phyloP scores from a whole-genome alignment of 2,888 invertebrate species.

The Maniola hyperantus region DNA sequence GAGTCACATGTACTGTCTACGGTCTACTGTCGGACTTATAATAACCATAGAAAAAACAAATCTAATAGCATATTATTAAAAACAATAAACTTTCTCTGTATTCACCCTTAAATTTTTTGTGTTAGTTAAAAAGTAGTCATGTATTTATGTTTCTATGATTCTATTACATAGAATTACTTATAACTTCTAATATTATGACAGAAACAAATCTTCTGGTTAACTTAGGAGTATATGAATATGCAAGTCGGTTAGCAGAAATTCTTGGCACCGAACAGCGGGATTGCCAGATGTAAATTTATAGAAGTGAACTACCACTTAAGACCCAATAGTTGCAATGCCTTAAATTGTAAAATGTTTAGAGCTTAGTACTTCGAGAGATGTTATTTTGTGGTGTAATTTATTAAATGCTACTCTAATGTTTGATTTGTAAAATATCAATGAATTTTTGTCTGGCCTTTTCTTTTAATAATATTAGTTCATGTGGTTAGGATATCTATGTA shows the following conservation, averaged over 20 bases:
- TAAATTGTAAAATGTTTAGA: constrained; percentile 8
- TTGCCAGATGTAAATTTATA: constrained; percentile 26
- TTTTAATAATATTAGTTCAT: too few species aligned
- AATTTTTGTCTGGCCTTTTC: too few species aligned
- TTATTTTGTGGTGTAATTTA: neutral
- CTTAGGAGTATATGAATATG: constrained; percentile 19
- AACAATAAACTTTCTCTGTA: too few species aligned
- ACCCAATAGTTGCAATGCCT: constrained; percentile 18
- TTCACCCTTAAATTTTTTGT: too few species aligned
- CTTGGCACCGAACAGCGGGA: constrained; percentile 19
- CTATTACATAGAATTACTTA: neutral
- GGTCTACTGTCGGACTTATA: too few species aligned
- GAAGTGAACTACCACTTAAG: constrained; percentile 15
- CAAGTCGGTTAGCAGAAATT: constrained; percentile 21
- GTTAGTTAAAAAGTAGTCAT: too few species aligned
- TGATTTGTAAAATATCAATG: too few species aligned
- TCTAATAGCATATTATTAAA: too few species aligned
- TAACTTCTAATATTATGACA: constrained; percentile 9
- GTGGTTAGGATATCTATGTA: too few species aligned
- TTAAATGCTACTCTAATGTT: neutral
- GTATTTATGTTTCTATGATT: neutral
- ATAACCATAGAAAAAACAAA: too few species aligned
- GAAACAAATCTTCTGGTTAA: constrained; percentile 16
- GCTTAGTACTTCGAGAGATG: neutral
- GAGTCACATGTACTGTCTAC: too few species aligned